Evolutionary conservation across 2,113 vertebrate genomes (phyloP).

Genomic region (Notothenia coriiceps): DNA sequence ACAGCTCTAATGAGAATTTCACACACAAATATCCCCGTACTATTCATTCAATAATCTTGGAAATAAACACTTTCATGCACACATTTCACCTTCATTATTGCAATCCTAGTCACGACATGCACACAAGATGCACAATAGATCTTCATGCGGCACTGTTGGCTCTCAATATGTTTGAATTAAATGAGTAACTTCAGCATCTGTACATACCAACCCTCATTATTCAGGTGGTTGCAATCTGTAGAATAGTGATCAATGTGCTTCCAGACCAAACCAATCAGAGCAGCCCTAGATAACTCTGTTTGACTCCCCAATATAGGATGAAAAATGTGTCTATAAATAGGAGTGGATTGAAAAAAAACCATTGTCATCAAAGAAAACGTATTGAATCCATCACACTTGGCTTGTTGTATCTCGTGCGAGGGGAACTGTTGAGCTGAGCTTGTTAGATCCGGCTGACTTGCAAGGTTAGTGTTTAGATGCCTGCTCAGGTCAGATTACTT

Average conservation of each 20-base stretch:
- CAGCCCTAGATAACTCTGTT: neutral
- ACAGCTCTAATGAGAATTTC: neutral
- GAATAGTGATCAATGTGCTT: slow-evolving; percentile 11
- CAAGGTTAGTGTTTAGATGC: slow-evolving; percentile 34
- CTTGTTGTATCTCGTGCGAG: slow-evolving; percentile 1
- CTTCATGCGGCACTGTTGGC: neutral
- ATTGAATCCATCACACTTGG: neutral
- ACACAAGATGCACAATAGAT: neutral
- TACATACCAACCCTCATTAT: neutral
- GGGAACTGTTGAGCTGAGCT: slow-evolving; percentile 18
- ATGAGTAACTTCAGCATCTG: neutral
- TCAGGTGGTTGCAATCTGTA: slow-evolving; percentile 7
- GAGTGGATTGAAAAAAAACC: neutral
- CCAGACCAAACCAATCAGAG: slow-evolving; percentile 6
- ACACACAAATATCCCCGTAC: neutral
- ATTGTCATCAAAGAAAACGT: neutral
- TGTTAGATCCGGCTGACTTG: slow-evolving; percentile 40
- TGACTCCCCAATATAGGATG: neutral
- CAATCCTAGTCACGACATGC: neutral
- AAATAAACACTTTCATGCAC: neutral
- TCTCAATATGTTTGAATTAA: neutral
- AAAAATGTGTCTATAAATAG: neutral
- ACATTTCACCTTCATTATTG: too few relatives aligned
- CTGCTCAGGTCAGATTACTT: slow-evolving; percentile 51
- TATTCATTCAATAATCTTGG: neutral